Evolutionary conservation across 2,113 vertebrate species (phyloP).

Genomic region (Calcarius ornatus): DNA sequence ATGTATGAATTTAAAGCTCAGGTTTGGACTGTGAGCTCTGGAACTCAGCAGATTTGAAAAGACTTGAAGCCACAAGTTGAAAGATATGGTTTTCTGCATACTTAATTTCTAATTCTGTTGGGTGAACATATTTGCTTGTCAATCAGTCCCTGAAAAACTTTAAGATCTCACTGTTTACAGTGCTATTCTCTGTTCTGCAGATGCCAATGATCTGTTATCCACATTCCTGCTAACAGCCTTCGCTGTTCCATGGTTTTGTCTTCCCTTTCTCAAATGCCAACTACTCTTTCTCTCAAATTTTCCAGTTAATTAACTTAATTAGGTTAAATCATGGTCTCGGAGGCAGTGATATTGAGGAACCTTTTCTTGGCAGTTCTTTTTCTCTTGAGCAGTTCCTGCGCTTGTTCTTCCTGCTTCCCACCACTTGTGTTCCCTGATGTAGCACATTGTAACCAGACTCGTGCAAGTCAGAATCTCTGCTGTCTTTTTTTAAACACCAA

Average conservation of each 20-base stretch:
- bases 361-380: conserved; percentile 20
- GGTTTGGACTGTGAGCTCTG: background rate
- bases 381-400: background rate
- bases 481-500: background rate
- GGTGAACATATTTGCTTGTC: background rate
- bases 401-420: conserved; percentile 13
- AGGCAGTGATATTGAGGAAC: conserved; percentile 11
- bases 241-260: background rate
- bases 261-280: background rate
- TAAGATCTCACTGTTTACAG: background rate
- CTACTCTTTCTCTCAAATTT: background rate
- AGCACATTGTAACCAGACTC: background rate
- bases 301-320: conserved; percentile 39
- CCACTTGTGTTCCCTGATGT: background rate
- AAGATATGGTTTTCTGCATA: background rate
- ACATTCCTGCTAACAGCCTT: background rate
- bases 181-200: background rate
- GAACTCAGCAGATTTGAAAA: background rate
- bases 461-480: background rate
- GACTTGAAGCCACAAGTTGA: background rate
- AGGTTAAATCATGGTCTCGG: conserved; percentile 23
- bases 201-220: background rate
- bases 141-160: background rate
- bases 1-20: background rate
- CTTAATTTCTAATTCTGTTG: background rate